Conservation (phyloP, 2,888 invertebrate genomes). For the Neocrepidodera transversa region DNA sequence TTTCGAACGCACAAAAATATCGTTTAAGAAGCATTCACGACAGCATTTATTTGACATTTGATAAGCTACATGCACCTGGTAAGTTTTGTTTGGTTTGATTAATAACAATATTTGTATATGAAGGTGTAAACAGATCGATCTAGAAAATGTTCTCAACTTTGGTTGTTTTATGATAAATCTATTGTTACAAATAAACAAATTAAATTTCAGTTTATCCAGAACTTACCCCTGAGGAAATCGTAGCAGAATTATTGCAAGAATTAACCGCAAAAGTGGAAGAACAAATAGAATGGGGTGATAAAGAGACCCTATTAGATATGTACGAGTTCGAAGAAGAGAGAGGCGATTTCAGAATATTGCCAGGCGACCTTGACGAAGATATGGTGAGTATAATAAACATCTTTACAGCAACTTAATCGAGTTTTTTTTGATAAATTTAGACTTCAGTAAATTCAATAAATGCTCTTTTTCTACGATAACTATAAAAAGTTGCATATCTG, state of each 20-base stretch:
- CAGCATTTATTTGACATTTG: slow-evolving; percentile 51
- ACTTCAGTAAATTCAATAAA: too few species aligned
- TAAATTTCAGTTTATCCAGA: slow-evolving; percentile 2
- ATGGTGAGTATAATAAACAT: not conserved
- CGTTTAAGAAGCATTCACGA: slow-evolving; percentile 59
- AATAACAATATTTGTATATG: too few species aligned
- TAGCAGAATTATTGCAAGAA: slow-evolving; percentile 1
- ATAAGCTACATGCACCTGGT: slow-evolving; percentile 42
- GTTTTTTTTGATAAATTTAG: too few species aligned
- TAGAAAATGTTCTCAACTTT: too few species aligned
- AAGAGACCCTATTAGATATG: not conserved
- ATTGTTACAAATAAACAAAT: not conserved
- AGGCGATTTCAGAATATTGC: not conserved
- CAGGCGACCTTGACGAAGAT: not conserved
- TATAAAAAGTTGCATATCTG: too few species aligned
- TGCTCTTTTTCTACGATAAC: too few species aligned
- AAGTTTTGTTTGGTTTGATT: too few species aligned
- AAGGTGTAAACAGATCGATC: too few species aligned
- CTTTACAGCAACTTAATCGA: too few species aligned
- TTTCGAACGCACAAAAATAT: slow-evolving; percentile 55
- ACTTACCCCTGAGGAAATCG: slow-evolving; percentile 7
- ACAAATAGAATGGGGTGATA: not conserved
- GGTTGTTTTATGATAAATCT: too few species aligned
- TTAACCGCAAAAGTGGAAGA: slow-evolving; percentile 1
- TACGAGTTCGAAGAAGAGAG: not conserved